phyloP scores from a whole-genome alignment of 2,888 invertebrate genomes.

The Trachelus troglodyta region DNA sequence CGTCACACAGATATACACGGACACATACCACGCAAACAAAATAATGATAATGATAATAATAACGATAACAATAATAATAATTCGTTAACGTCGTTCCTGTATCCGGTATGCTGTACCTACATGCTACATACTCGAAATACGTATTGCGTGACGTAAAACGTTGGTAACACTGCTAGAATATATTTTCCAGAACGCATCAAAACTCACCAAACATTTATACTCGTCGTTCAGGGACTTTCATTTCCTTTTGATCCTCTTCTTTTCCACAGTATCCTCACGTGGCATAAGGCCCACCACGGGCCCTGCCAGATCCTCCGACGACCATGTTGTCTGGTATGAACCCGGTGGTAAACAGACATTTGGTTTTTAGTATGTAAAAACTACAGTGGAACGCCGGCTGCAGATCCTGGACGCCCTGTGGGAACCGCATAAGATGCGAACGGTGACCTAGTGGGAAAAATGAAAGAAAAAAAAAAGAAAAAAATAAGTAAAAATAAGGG shows the following conservation, averaged over 20 bases:
- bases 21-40: not conserved
- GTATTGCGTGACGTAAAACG: not conserved
- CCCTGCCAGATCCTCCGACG: not conserved
- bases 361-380: constrained; percentile 20
- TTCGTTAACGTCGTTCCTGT: not conserved
- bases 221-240: not conserved
- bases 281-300: not conserved
- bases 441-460: not conserved
- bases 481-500: not conserved
- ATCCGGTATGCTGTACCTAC: not conserved
- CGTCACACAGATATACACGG: not conserved
- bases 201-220: not conserved
- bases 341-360: constrained; percentile 17
- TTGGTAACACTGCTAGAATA: not conserved
- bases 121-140: not conserved
- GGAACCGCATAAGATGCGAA: constrained; percentile 16
- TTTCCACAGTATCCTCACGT: not conserved
- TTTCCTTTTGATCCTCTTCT: not conserved
- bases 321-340: not conserved
- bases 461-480: not conserved
- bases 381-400: constrained; percentile 21
- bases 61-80: not conserved
- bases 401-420: constrained; percentile 23
- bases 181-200: not conserved
- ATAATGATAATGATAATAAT: not conserved